Conservation (phyloP, 2,797 vertebrate species). For the Neopelma chrysocephalum region DNA sequence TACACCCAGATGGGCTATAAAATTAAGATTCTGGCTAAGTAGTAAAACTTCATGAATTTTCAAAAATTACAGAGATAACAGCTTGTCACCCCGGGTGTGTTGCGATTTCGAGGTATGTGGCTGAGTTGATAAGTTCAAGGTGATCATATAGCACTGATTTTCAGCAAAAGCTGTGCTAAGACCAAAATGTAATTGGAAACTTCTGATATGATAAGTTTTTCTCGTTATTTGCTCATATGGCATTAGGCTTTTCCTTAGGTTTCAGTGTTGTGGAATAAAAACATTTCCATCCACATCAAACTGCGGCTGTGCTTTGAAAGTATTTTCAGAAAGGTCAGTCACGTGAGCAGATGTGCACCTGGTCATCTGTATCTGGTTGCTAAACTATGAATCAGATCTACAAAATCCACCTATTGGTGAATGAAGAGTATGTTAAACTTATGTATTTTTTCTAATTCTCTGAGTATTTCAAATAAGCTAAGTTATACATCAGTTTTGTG, state of each 20-base stretch:
- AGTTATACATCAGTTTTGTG: not conserved
- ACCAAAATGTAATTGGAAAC: not conserved
- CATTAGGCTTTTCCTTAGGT: not conserved
- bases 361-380: not conserved
- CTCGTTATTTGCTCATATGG: not conserved
- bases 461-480: not conserved
- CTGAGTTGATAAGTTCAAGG: not conserved
- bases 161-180: not conserved
- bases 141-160: not conserved
- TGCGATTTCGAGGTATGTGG: fast-evolving
- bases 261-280: not conserved
- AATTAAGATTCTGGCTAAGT: not conserved
- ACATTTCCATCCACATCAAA: not conserved
- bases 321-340: not conserved
- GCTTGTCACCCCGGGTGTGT: not conserved
- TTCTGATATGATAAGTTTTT: not conserved
- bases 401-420: not conserved
- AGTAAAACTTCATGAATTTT: not conserved
- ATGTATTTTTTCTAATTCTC: not conserved
- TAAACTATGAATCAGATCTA: not conserved
- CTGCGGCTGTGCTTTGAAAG: not conserved
- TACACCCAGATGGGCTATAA: not conserved
- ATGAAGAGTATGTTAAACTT: not conserved
- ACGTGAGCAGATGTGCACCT: not conserved
- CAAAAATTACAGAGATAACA: not conserved